Percentiles rank a stretch among this genome's conserved stretches.
These are phyloP conservation scores for Cavia aperea DNA, from an alignment of 2,113 vertebrate genomes.

Conservation along the genomic window DNA sequence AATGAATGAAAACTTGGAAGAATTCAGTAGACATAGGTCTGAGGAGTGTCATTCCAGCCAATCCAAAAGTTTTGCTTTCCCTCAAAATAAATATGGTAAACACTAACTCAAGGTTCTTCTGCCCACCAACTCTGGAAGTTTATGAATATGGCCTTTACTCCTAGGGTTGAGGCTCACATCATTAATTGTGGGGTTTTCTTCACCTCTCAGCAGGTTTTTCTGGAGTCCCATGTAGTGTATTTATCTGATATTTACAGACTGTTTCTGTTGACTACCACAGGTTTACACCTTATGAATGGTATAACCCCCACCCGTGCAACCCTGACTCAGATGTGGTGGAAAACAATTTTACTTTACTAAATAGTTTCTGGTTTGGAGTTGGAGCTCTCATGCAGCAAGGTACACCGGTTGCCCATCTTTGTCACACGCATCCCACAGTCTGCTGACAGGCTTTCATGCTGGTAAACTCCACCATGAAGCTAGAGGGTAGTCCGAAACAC, in stretches of 20 bases:
- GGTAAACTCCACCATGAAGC: constrained; percentile 81
- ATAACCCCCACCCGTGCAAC: constrained; percentile 98
- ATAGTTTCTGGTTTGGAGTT: constrained; percentile 99
- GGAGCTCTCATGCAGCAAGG: constrained; percentile 99
- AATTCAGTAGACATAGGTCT: neutral
- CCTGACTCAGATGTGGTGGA: constrained; percentile 98
- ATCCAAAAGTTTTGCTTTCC: neutral
- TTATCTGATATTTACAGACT: constrained; percentile 73
- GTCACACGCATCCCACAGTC: constrained; percentile 78
- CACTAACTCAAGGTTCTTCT: neutral
- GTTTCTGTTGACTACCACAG: constrained; percentile 83
- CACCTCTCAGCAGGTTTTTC: constrained; percentile 56
- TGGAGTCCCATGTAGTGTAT: constrained; percentile 51
- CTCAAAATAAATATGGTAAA: neutral
- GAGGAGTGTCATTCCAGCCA: neutral
- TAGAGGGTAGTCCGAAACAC: constrained; percentile 70
- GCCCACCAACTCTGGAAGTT: neutral
- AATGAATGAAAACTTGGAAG: neutral
- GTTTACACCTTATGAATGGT: constrained; percentile 99
- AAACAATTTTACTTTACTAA: constrained; percentile 99
- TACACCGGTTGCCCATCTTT: constrained; percentile 79
- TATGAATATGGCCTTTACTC: constrained; percentile 7
- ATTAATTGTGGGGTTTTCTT: constrained; percentile 54
- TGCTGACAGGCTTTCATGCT: constrained; percentile 78
- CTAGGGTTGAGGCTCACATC: neutral